Evolutionary conservation across 2,888 invertebrate species (phyloP), one percentile per base, ranked within the genome.

Genomic region (Formica aserva): DNA sequence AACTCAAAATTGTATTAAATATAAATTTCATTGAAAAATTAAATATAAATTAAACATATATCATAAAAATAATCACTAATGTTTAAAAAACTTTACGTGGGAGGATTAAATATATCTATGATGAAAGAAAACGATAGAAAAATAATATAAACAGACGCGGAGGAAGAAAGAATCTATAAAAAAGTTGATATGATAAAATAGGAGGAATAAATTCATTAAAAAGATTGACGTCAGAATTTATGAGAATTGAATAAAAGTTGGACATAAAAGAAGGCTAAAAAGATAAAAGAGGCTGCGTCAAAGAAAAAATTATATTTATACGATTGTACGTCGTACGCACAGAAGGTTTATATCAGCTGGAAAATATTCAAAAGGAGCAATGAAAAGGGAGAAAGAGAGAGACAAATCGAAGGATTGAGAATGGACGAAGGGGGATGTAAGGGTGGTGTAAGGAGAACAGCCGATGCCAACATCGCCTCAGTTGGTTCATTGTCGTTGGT

Each of bases 401-500:
- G 1, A n/a, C 2, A 18, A 45, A 18, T 5, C 11, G 41, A 22
- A n/a, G 22, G 18, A 52, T 8, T 13, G 66, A 35, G 60, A 38
- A 26, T 32, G 45, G 32, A 69, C 45, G 78, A 71, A 26, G 35
- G 45, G 60, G 60, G 69, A 57, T 45, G 57, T 9, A 76, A 76
- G 65, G 82, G 75, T 74, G 38, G 60, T 18, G 18, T 35, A 66
- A 55, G 60, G 67, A 69, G 69, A 52, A 67, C 38, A 69, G 66
- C 45, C 66, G 67, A 77, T 52, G 66, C 48, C 38, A 77, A 63
- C 77, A 35, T 62, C 65, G 86, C 84, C 60, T 83, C 84, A 85
- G 86, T 88, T 71, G 72, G 82, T 86, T 84, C 84, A 76, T 82
- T 87, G 76, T 85, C 82, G 71, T 85, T 66, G 82, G 81, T 60